Conservation (phyloP, 2,113 vertebrate species). For the Reinhardtius hippoglossoides region DNA sequence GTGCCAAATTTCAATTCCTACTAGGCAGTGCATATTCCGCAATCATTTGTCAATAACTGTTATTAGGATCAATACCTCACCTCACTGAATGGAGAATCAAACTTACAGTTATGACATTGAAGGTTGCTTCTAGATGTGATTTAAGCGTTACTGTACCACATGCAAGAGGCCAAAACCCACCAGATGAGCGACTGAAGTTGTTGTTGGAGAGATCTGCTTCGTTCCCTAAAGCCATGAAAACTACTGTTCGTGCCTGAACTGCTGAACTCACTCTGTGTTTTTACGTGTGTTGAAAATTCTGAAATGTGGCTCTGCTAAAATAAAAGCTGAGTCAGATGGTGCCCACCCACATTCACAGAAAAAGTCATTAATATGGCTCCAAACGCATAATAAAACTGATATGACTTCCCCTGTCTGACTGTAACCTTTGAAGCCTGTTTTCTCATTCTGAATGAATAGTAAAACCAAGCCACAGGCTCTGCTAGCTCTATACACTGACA, state of each 20-base stretch:
- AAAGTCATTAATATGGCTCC: constrained; percentile 27
- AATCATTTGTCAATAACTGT: too few species aligned
- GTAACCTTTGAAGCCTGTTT: constrained; percentile 65
- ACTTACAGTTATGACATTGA: not conserved
- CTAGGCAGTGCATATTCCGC: too few species aligned
- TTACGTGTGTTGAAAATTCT: not conserved
- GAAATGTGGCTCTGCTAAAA: not conserved
- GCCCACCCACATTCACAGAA: not conserved
- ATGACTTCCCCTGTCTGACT: constrained; percentile 22
- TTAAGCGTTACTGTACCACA: too few species aligned
- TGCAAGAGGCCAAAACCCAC: not conserved
- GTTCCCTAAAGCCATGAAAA: not conserved
- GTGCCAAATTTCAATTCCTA: too few species aligned
- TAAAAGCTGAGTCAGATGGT: not conserved
- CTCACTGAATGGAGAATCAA: not conserved
- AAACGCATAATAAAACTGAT: constrained; percentile 26
- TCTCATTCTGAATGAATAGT: constrained; percentile 45
- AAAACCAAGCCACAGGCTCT: constrained; percentile 40
- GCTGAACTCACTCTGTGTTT: not conserved
- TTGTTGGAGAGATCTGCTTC: not conserved
- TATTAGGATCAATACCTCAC: not conserved
- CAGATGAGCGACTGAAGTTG: not conserved
- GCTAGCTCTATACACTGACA: constrained; percentile 57
- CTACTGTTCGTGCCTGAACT: not conserved
- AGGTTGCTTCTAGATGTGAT: not conserved